Base-by-base conservation (phyloP, 2,797 vertebrate species). In the Botia kubotai region DNA sequence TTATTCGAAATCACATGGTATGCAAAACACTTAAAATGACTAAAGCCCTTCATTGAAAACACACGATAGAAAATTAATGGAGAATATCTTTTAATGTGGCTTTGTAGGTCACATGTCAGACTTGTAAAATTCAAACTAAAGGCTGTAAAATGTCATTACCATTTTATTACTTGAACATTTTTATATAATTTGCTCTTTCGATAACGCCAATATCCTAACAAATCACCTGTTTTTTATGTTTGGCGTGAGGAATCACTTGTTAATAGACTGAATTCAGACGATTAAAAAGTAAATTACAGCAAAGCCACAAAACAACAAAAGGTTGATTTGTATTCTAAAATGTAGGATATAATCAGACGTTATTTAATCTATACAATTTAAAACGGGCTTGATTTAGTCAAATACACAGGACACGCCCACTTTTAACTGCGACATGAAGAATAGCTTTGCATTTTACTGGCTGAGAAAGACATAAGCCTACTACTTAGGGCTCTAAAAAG, bases 191-290 rank as follows among this genome's bases (percentile, higher is more conserved):
- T 21, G 23, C 19, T 78, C n/a, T 43, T 19, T 63, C 19, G 13
- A 29, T 29, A 17, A n/a, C n/a, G n/a, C n/a, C n/a, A n/a, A 79
- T 62, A 52, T 71, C 68, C 46, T 62, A 57, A 72, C 60, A 72
- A 67, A 66, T 43, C 26, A 53, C 0, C 23, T 11, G 2, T 8
- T 46, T 46, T 46, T 46, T 1, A 46, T 77, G 33, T 17, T 6
- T 17, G 33, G 21, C 33, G 43, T 21, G 16, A 43, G 29, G 29
- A 58, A 68, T 78, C 66, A 78, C 21, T 70, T 60, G 66, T 70
- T 70, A 78, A 71, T 36, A 50, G 71, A 23, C 39, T 62, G 13
- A 70, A 68, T 5, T 33, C 33, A 29, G 57, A 57, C 16, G 58
- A 58, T 10, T n/a, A 60, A 52, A 70, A 23, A 71, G 57, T 71